These are phyloP conservation scores for Hemaris fuciformis DNA, from an alignment of 2,888 invertebrate genomes.

Conservation along the genomic window DNA sequence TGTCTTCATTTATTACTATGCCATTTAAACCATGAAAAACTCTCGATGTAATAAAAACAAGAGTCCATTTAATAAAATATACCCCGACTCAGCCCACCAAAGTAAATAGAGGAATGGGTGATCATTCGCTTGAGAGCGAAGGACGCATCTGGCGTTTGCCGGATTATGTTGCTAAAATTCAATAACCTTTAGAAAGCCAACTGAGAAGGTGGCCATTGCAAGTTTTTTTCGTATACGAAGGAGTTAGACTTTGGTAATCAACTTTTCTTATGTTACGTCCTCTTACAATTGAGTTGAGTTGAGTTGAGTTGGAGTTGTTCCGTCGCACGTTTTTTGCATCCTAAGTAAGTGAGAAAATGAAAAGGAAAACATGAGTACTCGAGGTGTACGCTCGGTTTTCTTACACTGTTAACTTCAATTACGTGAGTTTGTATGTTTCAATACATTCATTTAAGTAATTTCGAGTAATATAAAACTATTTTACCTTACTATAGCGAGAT, in stretches of 20 bases:
- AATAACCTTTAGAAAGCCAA: conserved; percentile 68
- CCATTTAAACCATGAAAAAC: neutral
- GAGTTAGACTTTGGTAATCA: conserved; percentile 41
- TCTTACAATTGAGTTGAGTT: conserved; percentile 33
- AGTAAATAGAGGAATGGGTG: conserved; percentile 63
- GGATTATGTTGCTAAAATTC: conserved; percentile 73
- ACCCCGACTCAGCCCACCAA: conserved; percentile 40
- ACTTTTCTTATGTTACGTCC: conserved; percentile 45
- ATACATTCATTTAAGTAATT: neutral
- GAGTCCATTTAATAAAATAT: conserved; percentile 57
- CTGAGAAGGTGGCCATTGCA: conserved; percentile 56
- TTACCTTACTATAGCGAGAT: too few species aligned
- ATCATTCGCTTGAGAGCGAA: conserved; percentile 58
- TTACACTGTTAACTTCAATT: neutral
- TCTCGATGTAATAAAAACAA: conserved; percentile 7
- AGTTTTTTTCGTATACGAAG: conserved; percentile 49
- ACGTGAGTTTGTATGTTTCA: neutral
- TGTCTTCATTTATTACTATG: neutral
- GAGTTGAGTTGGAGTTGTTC: conserved; percentile 15
- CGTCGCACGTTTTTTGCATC: conserved; percentile 27
- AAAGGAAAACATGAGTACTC: neutral
- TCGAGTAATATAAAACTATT: too few species aligned
- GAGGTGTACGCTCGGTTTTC: neutral
- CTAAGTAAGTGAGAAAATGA: conserved; percentile 22
- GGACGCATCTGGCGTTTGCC: conserved; percentile 65